Percentiles rank a stretch among this genome's conserved stretches.
phyloP scores from a whole-genome alignment of 2,888 invertebrate species.

The Mantis religiosa region DNA sequence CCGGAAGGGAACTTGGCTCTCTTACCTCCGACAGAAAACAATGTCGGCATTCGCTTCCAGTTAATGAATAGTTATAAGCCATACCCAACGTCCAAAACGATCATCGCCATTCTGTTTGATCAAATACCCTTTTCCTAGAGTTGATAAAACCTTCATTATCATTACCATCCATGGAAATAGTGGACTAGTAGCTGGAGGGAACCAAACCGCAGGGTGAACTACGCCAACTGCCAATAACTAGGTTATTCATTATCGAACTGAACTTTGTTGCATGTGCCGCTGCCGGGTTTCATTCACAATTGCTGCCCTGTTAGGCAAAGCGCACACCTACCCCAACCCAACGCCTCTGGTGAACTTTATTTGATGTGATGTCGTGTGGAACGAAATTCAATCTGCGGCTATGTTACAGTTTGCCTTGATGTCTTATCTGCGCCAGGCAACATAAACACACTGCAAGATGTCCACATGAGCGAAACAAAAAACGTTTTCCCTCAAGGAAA shows the following conservation, averaged over 20 bases:
- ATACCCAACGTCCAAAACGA: neutral
- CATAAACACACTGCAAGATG: neutral
- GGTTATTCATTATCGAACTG: neutral
- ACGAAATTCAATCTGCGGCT: neutral
- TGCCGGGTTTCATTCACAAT: neutral
- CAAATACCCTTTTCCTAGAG: neutral
- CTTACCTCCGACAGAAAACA: neutral
- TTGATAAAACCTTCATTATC: neutral
- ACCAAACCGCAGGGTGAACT: neutral
- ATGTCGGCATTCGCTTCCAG: neutral
- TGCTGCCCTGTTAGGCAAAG: neutral
- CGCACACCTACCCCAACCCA: neutral
- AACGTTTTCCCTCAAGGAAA: too few relatives aligned
- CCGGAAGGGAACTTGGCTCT: neutral
- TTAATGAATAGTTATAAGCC: neutral
- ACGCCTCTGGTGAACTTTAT: neutral
- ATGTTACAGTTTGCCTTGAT: neutral
- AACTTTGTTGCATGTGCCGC: neutral
- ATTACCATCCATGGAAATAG: neutral
- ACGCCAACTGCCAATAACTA: neutral
- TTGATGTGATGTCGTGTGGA: neutral
- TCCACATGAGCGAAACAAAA: neutral
- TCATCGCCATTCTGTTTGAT: neutral
- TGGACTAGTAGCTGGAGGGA: neutral
- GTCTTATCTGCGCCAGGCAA: neutral